Conservation (phyloP, 2,113 vertebrate species). For the Ceyx melanurus region DNA sequence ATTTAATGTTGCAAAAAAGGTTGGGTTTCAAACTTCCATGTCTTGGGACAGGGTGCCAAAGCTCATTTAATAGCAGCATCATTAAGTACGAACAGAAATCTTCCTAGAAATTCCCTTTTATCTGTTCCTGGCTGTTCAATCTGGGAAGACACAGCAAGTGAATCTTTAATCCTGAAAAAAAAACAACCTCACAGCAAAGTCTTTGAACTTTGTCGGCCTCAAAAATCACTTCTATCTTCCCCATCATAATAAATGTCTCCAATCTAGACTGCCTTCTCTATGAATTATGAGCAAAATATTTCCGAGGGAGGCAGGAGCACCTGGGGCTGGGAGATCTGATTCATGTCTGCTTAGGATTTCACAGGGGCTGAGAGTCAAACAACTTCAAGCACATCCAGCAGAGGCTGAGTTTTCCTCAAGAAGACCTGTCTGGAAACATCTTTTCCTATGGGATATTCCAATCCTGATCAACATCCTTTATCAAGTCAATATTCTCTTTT, state of each 20-base stretch:
- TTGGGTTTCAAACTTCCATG: constrained; percentile 70
- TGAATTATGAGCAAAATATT: neutral
- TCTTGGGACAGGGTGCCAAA: constrained; percentile 60
- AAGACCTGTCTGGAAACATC: neutral
- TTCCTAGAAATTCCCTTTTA: constrained; percentile 71
- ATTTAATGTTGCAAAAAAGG: constrained; percentile 73
- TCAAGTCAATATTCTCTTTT: accelerated
- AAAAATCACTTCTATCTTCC: constrained; percentile 14
- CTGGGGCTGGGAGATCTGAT: neutral
- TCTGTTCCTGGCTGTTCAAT: constrained; percentile 71
- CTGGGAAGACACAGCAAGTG: constrained; percentile 2
- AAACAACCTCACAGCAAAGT: constrained; percentile 19
- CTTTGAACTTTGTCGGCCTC: constrained; percentile 64
- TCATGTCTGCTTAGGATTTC: neutral
- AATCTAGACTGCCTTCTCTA: neutral
- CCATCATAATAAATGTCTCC: neutral
- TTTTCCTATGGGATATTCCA: neutral
- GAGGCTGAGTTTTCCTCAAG: neutral
- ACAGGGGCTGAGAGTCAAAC: neutral
- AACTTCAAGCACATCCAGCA: neutral
- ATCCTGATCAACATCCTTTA: neutral
- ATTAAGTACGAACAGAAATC: constrained; percentile 69
- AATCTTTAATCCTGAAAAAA: constrained; percentile 60
- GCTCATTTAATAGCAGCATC: constrained; percentile 57
- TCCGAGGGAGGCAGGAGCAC: neutral